These are phyloP conservation scores for Dryobates pubescens DNA, from an alignment of 2,797 vertebrate species.

Conservation along the genomic window DNA sequence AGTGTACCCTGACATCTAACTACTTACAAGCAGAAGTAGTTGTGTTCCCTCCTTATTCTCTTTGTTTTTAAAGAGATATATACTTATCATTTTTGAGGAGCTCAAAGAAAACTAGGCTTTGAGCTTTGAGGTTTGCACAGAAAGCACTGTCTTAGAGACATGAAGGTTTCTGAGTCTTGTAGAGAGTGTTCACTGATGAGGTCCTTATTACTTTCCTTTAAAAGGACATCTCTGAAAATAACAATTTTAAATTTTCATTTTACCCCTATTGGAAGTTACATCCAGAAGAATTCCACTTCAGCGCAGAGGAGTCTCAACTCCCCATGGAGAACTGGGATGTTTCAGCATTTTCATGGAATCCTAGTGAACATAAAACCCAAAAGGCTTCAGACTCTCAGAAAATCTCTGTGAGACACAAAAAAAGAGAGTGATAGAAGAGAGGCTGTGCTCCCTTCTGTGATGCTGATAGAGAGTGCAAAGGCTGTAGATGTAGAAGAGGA, in stretches of 20 bases:
- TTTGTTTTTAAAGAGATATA: neutral
- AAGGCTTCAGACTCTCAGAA: neutral
- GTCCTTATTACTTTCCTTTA: neutral
- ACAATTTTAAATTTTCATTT: neutral
- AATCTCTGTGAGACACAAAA: neutral
- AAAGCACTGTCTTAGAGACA: neutral
- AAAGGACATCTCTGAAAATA: neutral
- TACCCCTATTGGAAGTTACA: neutral
- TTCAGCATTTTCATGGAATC: neutral
- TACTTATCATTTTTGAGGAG: neutral
- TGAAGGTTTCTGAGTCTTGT: neutral
- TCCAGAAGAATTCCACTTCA: neutral
- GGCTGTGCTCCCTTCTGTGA: neutral
- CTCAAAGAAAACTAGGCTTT: neutral
- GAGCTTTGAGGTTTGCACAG: neutral
- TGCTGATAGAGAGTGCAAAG: neutral
- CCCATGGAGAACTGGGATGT: neutral
- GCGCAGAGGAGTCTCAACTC: neutral
- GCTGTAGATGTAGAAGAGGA: neutral
- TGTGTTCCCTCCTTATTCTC: neutral
- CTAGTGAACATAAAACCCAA: neutral
- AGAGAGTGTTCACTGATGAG: neutral
- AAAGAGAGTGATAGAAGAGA: neutral
- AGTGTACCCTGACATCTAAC: neutral
- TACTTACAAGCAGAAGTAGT: neutral